Conservation (phyloP, 2,797 vertebrate genomes). For the Prunella strophiata region DNA sequence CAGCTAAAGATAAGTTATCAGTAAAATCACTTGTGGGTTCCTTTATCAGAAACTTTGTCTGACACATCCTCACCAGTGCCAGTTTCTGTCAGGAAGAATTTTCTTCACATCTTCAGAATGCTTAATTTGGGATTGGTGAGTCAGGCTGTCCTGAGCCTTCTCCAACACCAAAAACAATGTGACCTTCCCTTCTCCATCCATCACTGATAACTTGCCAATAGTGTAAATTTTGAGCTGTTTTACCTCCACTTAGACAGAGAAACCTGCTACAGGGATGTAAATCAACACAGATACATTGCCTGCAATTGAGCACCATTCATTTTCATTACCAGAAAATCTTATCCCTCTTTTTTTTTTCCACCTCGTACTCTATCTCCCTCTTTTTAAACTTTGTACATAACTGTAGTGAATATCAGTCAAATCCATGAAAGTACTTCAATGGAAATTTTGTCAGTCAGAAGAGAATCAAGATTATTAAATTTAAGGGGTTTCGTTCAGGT, state of each 20-base stretch:
- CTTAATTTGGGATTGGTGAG: not conserved
- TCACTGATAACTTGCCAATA: not conserved
- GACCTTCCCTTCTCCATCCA: not conserved
- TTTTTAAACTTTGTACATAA: not conserved
- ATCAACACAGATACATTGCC: not conserved
- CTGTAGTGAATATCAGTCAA: not conserved
- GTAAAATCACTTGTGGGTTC: not conserved
- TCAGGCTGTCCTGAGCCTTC: not conserved
- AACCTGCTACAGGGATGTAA: not conserved
- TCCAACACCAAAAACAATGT: not conserved
- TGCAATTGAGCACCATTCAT: rapidly evolving
- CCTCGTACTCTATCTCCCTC: not conserved
- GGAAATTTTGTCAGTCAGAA: not conserved
- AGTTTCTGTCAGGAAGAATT: not conserved
- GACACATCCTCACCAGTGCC: not conserved
- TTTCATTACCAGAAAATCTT: not conserved
- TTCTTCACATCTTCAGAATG: not conserved
- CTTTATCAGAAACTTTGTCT: not conserved
- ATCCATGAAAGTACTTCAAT: not conserved
- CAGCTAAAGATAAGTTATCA: not conserved
- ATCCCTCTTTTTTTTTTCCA: not conserved
- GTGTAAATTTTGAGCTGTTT: not conserved
- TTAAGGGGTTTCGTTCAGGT: not conserved
- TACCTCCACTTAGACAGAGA: not conserved
- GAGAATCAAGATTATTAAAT: not conserved